These are phyloP conservation scores for Petrocephalus microphthalmus DNA, from an alignment of 2,113 vertebrate genomes.

Conservation along the genomic window DNA sequence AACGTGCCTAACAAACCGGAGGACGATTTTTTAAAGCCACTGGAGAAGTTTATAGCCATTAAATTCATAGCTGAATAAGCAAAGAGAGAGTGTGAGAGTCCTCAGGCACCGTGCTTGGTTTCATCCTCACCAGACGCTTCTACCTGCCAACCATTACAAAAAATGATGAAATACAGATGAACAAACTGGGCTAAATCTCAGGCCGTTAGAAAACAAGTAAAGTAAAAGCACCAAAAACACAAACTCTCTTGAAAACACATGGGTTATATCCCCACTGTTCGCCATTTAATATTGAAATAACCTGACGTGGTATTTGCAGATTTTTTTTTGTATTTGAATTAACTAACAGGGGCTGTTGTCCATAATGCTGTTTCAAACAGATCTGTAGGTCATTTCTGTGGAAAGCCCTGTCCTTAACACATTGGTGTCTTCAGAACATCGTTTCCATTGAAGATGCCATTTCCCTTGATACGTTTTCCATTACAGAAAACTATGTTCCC, in stretches of 20 bases:
- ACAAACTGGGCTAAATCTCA: neutral
- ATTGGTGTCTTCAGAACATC: neutral
- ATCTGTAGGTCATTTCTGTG: neutral
- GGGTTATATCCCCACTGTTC: neutral
- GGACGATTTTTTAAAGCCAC: neutral
- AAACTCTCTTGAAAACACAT: neutral
- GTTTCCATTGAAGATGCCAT: neutral
- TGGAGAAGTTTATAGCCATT: neutral
- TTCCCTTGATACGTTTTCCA: neutral
- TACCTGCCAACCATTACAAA: neutral
- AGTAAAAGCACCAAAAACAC: neutral
- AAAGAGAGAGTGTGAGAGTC: neutral
- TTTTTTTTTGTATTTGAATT: neutral
- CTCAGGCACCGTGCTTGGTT: neutral
- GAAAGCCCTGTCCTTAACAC: neutral
- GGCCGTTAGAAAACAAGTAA: neutral
- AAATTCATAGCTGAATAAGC: neutral
- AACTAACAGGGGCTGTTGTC: neutral
- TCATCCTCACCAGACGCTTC: neutral
- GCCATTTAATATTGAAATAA: neutral
- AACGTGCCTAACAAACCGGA: neutral
- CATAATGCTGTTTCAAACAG: neutral
- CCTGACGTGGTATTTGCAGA: neutral
- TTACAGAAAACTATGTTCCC: neutral
- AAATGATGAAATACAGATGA: neutral